phyloP scores from a whole-genome alignment of 2,113 vertebrate species.

The Coracopsis vasa region DNA sequence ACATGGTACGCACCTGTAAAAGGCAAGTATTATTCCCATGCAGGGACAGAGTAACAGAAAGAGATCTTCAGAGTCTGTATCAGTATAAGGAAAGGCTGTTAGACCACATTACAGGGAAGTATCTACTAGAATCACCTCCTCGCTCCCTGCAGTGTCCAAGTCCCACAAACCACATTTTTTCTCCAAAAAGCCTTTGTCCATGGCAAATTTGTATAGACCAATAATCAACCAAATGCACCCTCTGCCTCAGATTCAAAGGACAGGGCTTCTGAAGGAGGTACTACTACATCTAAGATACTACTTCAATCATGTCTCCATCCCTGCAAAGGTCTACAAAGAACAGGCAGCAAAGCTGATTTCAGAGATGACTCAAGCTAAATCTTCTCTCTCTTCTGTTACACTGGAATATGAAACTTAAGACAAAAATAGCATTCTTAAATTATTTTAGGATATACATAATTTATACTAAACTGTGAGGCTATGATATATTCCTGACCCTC shows the following conservation, averaged over 20 bases:
- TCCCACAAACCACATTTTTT: neutral
- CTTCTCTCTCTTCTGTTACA: neutral
- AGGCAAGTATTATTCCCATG: neutral
- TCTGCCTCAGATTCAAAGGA: neutral
- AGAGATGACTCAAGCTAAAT: neutral
- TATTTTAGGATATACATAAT: neutral
- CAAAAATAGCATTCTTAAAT: neutral
- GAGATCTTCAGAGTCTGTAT: neutral
- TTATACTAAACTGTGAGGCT: neutral
- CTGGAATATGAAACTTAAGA: neutral
- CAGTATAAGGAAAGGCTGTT: neutral
- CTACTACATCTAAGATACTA: neutral
- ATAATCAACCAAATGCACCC: neutral
- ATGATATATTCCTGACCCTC: neutral
- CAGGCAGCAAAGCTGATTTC: neutral
- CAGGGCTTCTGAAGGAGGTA: neutral
- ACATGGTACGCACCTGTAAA: accelerated
- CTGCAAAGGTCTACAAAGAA: neutral
- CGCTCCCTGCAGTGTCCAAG: neutral
- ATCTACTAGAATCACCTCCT: neutral
- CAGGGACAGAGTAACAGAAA: neutral
- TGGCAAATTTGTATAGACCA: neutral
- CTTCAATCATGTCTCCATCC: neutral
- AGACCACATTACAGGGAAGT: neutral
- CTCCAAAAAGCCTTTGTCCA: neutral